Conservation (phyloP, 2,113 vertebrate species). For the Nicator chloris region DNA sequence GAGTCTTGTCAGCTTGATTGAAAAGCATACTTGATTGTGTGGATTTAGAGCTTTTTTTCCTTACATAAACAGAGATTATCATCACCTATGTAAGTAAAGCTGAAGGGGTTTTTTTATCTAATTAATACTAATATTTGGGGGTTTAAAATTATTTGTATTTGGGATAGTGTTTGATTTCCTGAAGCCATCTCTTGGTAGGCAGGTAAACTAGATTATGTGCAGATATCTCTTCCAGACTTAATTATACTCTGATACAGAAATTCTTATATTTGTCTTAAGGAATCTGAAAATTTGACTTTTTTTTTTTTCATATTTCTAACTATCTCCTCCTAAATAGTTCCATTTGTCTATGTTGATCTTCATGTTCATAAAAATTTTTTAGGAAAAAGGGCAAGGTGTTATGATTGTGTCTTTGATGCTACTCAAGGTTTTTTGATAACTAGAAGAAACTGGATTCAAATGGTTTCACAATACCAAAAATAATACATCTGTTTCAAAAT, state of each 20-base stretch:
- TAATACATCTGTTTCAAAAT: neutral
- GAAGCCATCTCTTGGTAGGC: neutral
- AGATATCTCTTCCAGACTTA: neutral
- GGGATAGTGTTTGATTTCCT: neutral
- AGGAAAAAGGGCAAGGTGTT: neutral
- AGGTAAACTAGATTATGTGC: neutral
- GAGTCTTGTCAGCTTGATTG: neutral
- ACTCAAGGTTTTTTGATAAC: neutral
- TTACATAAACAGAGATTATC: neutral
- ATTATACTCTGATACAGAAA: neutral
- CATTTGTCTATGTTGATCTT: neutral
- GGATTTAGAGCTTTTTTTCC: neutral
- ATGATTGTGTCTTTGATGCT: neutral
- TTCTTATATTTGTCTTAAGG: neutral
- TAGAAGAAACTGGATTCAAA: neutral
- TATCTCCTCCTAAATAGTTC: neutral
- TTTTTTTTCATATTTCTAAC: neutral
- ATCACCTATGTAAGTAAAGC: neutral
- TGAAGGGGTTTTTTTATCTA: neutral
- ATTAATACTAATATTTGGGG: neutral
- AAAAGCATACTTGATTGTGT: neutral
- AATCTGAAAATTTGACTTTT: neutral
- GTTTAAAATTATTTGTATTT: neutral
- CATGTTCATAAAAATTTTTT: neutral
- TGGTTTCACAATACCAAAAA: neutral